Evolutionary conservation across 1,140 invertebrate species (phyloP).

Genomic region (Apis dorsata): DNA sequence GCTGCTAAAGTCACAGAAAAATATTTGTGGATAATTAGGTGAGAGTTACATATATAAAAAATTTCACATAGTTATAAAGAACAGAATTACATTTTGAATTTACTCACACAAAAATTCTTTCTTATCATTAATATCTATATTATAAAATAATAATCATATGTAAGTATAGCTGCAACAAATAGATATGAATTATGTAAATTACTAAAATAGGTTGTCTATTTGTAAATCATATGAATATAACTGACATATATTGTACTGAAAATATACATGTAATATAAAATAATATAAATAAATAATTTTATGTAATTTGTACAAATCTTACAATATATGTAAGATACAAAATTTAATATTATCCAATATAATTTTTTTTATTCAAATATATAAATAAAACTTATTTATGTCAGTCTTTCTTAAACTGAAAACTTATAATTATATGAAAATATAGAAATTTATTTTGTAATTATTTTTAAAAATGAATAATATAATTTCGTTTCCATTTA

Average conservation of each 20-base stretch:
- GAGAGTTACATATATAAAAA: slow-evolving; percentile 13
- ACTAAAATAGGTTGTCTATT: background rate
- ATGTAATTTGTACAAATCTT: background rate
- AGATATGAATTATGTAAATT: background rate
- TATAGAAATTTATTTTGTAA: background rate
- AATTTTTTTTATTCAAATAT: background rate
- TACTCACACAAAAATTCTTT: background rate
- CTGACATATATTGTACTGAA: background rate
- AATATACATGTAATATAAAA: background rate
- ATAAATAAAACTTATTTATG: slow-evolving; percentile 3
- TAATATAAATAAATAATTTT: slow-evolving; percentile 12
- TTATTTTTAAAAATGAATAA: background rate
- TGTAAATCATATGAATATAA: background rate
- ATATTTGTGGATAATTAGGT: background rate
- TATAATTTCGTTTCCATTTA: background rate
- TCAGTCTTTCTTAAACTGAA: background rate
- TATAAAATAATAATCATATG: background rate
- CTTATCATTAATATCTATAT: background rate
- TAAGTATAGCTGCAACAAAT: background rate
- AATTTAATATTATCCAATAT: background rate
- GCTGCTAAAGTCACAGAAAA: slow-evolving; percentile 24
- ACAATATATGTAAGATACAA: background rate
- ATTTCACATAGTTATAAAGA: slow-evolving; percentile 8
- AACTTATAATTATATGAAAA: background rate
- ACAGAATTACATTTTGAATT: slow-evolving; percentile 14